Evolutionary conservation across 2,888 invertebrate species (phyloP).

Genomic region (Griposia aprilina): DNA sequence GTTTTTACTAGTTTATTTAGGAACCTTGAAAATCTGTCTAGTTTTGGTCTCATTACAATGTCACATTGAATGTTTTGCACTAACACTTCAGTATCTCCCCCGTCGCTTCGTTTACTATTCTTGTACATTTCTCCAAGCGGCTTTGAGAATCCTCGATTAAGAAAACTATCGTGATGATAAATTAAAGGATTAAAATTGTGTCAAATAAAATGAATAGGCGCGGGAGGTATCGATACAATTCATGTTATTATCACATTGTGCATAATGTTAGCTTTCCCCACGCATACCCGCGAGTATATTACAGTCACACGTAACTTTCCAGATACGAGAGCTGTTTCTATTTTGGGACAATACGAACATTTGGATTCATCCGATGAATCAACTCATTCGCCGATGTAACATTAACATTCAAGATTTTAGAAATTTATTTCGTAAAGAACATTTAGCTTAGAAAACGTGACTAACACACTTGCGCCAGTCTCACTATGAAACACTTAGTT

Average conservation of each 20-base stretch:
- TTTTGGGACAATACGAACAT: slow-evolving; percentile 80
- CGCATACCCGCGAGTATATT: slow-evolving; percentile 69
- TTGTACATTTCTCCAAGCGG: neutral
- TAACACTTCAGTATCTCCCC: slow-evolving; percentile 67
- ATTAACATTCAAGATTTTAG: slow-evolving; percentile 72
- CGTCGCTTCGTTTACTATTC: slow-evolving; percentile 27
- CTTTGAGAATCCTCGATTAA: neutral
- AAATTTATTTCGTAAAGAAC: slow-evolving; percentile 59
- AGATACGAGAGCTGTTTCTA: slow-evolving; percentile 82
- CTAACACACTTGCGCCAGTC: slow-evolving; percentile 87
- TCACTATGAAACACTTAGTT: slow-evolving; percentile 70
- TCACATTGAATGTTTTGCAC: slow-evolving; percentile 76
- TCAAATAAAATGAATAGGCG: slow-evolving; percentile 28
- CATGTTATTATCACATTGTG: slow-evolving; percentile 55
- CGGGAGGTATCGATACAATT: slow-evolving; percentile 60
- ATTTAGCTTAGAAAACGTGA: slow-evolving; percentile 67
- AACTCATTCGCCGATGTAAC: slow-evolving; percentile 77
- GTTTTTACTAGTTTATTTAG: slow-evolving; percentile 59
- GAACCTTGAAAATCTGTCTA: slow-evolving; percentile 34
- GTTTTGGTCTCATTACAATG: slow-evolving; percentile 68
- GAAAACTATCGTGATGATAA: neutral
- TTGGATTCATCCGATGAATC: slow-evolving; percentile 78
- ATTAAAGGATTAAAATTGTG: neutral
- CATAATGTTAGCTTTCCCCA: slow-evolving; percentile 52
- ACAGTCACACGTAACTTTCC: slow-evolving; percentile 82